phyloP scores from a whole-genome alignment of 2,797 vertebrate species.

The Enteromius treurensis region DNA sequence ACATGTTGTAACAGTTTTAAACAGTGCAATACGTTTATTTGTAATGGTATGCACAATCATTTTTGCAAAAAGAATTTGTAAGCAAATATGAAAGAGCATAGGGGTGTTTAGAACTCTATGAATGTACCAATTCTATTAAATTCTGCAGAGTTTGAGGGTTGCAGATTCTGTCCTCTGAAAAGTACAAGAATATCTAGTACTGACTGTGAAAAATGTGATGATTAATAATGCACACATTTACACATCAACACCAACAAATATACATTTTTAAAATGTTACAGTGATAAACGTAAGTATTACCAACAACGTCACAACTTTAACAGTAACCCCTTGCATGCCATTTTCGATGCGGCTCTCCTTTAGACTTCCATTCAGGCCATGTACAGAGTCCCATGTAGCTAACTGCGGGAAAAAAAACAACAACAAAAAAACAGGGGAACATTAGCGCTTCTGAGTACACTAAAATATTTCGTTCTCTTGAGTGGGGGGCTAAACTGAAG shows the following conservation, averaged over 20 bases:
- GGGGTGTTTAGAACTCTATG: not conserved
- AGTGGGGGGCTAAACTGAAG: not conserved
- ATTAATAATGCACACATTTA: not conserved
- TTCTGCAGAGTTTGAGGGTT: not conserved
- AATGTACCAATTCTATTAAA: not conserved
- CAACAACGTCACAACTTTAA: conserved; percentile 97
- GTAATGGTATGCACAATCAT: not conserved
- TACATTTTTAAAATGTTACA: not conserved
- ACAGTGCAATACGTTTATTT: not conserved
- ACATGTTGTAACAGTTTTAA: not conserved
- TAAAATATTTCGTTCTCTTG: not conserved
- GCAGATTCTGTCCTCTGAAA: not conserved
- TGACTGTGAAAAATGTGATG: not conserved
- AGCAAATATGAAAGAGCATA: not conserved
- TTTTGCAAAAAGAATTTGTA: too few species aligned
- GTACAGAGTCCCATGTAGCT: conserved; percentile 93
- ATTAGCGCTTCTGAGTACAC: not conserved
- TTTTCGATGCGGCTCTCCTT: conserved; percentile 95
- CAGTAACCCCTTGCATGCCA: conserved; percentile 92
- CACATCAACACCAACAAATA: conserved; percentile 10
- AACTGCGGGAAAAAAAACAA: conserved; percentile 72
- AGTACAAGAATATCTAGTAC: not conserved
- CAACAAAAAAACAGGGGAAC: not conserved
- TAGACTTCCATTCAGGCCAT: conserved; percentile 92
- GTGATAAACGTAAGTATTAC: conserved; percentile 69